Conservation (phyloP, 2,797 vertebrate species). For the Acropternis orthonyx region DNA sequence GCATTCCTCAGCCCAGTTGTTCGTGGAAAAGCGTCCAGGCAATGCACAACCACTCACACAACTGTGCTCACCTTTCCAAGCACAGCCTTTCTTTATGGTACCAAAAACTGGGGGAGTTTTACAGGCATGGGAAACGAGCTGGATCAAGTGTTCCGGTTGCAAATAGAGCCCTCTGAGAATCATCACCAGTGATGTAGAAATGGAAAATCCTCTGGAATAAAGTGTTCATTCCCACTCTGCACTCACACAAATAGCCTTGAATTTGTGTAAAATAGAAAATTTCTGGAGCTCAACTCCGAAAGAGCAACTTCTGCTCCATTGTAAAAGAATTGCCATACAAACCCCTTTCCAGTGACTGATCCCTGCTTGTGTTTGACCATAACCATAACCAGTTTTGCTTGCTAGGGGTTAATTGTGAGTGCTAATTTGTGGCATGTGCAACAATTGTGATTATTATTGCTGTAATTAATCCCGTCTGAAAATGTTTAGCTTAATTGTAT, state of each 20-base stretch:
- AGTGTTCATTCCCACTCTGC: not conserved
- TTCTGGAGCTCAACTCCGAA: not conserved
- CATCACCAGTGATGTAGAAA: not conserved
- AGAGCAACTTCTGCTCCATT: not conserved
- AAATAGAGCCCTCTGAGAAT: not conserved
- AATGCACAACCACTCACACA: not conserved
- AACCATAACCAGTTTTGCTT: not conserved
- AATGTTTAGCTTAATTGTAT: not conserved
- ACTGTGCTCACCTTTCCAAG: slow-evolving; percentile 7
- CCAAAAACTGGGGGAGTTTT: not conserved
- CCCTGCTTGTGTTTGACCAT: not conserved
- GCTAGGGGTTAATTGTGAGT: not conserved
- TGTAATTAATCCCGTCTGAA: slow-evolving; percentile 21
- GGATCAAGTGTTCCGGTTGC: not conserved
- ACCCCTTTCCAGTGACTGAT: not conserved
- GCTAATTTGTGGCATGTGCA: not conserved
- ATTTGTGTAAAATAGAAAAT: not conserved
- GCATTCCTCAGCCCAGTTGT: slow-evolving; percentile 67
- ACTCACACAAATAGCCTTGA: not conserved
- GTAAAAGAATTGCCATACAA: not conserved
- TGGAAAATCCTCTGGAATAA: not conserved
- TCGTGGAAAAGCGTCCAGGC: not conserved
- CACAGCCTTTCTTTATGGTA: not conserved
- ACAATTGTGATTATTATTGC: not conserved
- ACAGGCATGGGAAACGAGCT: not conserved